A percentile compares a stretch with the other conserved stretches of the same genome.
Evolutionary conservation across 2,888 invertebrate genomes (phyloP).

Genomic region (Stegana nigrithorax): DNA sequence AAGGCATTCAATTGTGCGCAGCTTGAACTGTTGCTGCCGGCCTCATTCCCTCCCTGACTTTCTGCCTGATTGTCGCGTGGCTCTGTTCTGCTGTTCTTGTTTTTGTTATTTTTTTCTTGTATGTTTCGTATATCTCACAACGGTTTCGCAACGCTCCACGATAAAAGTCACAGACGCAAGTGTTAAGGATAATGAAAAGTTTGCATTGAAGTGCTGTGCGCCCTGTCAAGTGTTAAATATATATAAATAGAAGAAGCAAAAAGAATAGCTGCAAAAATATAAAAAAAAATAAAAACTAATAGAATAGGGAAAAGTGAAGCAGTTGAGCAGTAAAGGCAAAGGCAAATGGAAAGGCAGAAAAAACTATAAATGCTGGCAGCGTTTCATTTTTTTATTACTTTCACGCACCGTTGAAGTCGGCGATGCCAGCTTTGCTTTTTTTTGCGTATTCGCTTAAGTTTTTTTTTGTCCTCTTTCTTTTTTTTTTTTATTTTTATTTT

Average conservation of each 20-base stretch:
- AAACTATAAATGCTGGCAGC: slow-evolving; percentile 42
- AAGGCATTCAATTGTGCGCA: slow-evolving; percentile 3
- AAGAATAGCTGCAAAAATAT: background rate
- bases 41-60: background rate
- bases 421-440: slow-evolving; percentile 25
- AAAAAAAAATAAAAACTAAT: background rate
- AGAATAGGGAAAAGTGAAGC: too few relatives aligned
- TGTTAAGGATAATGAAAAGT: slow-evolving; percentile 23
- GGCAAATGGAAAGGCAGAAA: slow-evolving; percentile 14
- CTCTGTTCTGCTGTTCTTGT: background rate
- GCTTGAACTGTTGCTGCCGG: slow-evolving; percentile 29
- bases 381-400: slow-evolving; percentile 32
- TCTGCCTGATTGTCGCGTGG: background rate
- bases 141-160: background rate
- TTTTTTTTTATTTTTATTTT: background rate
- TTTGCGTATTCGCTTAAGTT: slow-evolving; percentile 9
- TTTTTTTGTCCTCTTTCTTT: background rate
- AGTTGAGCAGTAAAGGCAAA: background rate
- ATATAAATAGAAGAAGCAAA: background rate
- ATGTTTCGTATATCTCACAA: background rate
- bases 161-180: slow-evolving; percentile 18
- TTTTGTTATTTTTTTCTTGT: background rate
- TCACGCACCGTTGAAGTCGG: too few relatives aligned
- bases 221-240: slow-evolving; percentile 9
- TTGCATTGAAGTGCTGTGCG: slow-evolving; percentile 23